Evolutionary conservation across 2,113 vertebrate genomes (phyloP), one percentile per base, ranked within the genome.

Genomic region (Ceuthmochares aereus): DNA sequence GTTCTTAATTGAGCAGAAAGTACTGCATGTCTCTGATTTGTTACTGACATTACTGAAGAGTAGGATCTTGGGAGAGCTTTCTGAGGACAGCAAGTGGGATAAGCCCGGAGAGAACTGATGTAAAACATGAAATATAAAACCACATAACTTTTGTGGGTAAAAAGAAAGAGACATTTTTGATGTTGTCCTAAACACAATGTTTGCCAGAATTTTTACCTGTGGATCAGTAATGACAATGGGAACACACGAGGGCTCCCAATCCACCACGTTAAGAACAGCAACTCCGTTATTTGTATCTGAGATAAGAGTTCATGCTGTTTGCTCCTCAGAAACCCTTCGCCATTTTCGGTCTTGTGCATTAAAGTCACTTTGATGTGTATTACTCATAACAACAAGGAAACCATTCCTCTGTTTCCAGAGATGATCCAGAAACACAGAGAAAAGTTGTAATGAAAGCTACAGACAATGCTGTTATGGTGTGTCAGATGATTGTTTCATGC

Each of bases 191-290:
- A 93, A 76, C 42, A 77, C 16, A 59, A 1, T 8, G 5, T 54
- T 74, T 81, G 54, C 22, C 34, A 47, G 43, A 26, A 63, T 13
- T 84, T 89, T 86, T 94, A 27, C 14, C 55, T 7, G 4, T 17
- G 13, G 11, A 63, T 77, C 34, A 12, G n/a, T 29, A 40, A 81
- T 16, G 56, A 51, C 37, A 58, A 1, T 4, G 6, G 40, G 23
- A 75, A 70, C 14, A 42, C 0, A 0, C 11, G 10, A 72, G 29
- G 25, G n/a, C 10, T 5, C 4, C 40, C 3, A 3, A 43, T 37
- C 18, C 29, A 47, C n/a, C 17, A 8, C 23, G 25, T 67, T 55
- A 66, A 66, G 26, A 66, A 42, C 27, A 83, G 13, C 15, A 72
- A 19, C 68, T 93, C 42, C 34, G 11, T 63, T 69, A 29, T 54